Base-by-base conservation (phyloP, 2,113 vertebrate species). In the Etheostoma spectabile region DNA sequence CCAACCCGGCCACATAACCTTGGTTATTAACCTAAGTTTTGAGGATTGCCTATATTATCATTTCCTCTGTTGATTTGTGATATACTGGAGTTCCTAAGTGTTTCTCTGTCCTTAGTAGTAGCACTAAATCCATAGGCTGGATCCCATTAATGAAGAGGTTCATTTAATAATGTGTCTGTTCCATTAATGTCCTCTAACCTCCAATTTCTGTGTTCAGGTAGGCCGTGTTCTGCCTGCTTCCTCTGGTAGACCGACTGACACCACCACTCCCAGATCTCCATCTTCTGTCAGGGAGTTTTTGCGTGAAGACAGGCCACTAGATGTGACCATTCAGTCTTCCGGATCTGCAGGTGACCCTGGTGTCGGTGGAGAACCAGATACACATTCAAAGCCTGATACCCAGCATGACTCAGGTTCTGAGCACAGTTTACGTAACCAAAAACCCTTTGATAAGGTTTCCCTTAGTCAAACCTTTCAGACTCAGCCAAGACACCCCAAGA, bases 341-440 rank as follows among this genome's bases (percentile, higher is more conserved):
- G 65, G 48, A 35, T 49, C 65, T 27, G 38, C 75, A 46, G 35
- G 5, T 53, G 64, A 72, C 30, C 63, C 55, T 14, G 27, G 13
- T 59, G 45, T 35, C 2, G 49, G 65, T 22, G 53, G 24, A 85
- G 78, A 80, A 56, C 64, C 67, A 3, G 52, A 86, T 59, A 53
- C 27, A 16, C 85, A 79, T 74, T 77, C 82, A 33, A 68, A 78
- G 63, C 84, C 80, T 7, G 46, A 74, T 3, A 57, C 57, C 14
- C 80, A 65, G 30, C 64, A 6, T 6, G 87, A 86, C 48, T 89
- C 84, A 0, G 79, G 62, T 19, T 88, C 90, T 15, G 90, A 94
- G 55, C 72, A 46, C 75, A 93, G 89, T 65, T 69, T 77, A 60
- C 22, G 1, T 13, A 83, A 84, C 72, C 90, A 87, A 18, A 89